Conservation (phyloP, 2,888 invertebrate genomes). For the Ariolimax columbianus region DNA sequence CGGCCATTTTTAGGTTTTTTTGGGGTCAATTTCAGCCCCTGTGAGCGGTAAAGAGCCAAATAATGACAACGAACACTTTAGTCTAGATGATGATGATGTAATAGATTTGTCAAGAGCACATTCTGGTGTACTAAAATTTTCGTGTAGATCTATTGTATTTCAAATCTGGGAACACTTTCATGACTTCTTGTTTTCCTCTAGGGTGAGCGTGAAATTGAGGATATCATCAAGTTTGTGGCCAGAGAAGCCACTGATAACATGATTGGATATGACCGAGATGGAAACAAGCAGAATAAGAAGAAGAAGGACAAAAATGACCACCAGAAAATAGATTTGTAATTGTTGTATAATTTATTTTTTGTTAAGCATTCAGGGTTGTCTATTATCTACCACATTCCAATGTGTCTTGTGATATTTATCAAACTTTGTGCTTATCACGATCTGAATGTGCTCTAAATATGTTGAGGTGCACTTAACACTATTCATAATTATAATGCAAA, state of each 20-base stretch:
- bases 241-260: conserved; percentile 93
- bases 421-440: neutral
- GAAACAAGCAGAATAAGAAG: conserved; percentile 80
- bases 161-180: neutral
- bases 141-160: neutral
- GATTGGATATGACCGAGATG: conserved; percentile 91
- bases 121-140: neutral
- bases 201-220: conserved; percentile 94
- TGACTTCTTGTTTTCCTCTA: conserved; percentile 74
- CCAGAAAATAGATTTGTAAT: conserved; percentile 41
- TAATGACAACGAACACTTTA: too few species aligned
- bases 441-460: neutral
- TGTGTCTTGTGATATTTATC: neutral
- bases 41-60: too few species aligned
- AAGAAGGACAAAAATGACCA: conserved; percentile 62
- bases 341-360: neutral
- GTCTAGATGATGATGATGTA: too few species aligned
- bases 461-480: neutral
- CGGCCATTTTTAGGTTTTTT: too few species aligned
- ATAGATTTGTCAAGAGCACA: too few species aligned
- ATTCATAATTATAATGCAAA: neutral
- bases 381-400: neutral
- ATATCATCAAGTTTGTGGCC: conserved; percentile 96
- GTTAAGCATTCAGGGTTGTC: neutral
- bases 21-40: too few species aligned